Base-by-base conservation (phyloP, 2,888 invertebrate species). In the Noctua fimbriata region DNA sequence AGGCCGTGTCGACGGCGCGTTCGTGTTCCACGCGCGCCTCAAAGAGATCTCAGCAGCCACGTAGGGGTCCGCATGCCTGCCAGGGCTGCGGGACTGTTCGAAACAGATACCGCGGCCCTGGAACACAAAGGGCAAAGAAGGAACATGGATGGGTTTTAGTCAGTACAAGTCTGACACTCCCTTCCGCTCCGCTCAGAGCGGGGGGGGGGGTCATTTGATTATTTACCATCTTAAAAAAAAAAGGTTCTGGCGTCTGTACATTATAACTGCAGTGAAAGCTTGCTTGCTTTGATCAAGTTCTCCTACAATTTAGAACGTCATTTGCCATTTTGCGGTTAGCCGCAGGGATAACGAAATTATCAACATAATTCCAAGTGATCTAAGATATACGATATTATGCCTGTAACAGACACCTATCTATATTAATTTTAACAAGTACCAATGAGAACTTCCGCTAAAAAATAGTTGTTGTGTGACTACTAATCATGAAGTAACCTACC, bases 381-480 rank as follows among this genome's bases (percentile, higher is more conserved):
- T 32, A 76, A 85, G 83, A 80, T 71, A 86, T 72, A 44, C 49
- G 77, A 85, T 75, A 80, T 80, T 75, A 32, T 9, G n/a, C 52
- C 36, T 66, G 84, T 71, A 73, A 85, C 44, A 67, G 73, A 81
- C 16, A 79, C 52, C 24, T 78, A 41, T 32, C 1, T 70, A 49
- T 63, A 82, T 73, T 63, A 41, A 73, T 75, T 73, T 72, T 76
- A 82, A 77, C 55, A 65, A 69, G 78, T 73, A 47, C 21, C 71
- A 82, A 77, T 73, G 69, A 67, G 73, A 49, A 80, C 78, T 80
- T 86, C 88, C 88, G 86, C 44, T 75, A 44, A 49, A 76, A 78
- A 75, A 79, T 73, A 36, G 75, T 58, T 73, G 52, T 79, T 73
- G 49, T n/a, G 41, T 73, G 88, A 89, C 83, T 86, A 65, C 70